Evolutionary conservation across 2,113 vertebrate species (phyloP), one percentile per base, ranked within the genome.

Genomic region (Albula goreensis): DNA sequence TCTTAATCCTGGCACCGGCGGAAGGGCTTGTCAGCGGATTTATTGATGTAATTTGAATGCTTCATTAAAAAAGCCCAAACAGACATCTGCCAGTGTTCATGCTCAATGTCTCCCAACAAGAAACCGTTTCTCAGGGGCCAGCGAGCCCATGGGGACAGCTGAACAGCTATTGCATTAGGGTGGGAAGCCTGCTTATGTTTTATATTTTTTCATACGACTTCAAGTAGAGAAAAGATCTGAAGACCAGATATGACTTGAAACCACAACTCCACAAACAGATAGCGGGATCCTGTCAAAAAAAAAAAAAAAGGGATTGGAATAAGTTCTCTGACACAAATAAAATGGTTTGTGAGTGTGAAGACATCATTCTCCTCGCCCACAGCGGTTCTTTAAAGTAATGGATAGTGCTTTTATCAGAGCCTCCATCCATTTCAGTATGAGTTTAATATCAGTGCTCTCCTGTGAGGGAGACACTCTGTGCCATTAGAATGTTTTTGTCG

Each of bases 21-120:
- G 48, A 31, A 49, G 79, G 10, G 25, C 5, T 19, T 66, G 57
- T 66, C 80, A 86, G 48, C 22, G 31, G 31, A 51, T 31, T 85
- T 52, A 80, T 81, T 86, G 82, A 82, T 81, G 50, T 53, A 82
- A 41, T 41, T 86, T 52, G 85, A 86, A 60, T 50, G 48, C 57
- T 86, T 31, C 80, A 82, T 86, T 86, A 86, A 70, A 85, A 82
- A 51, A 31, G 31, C 31, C 22, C 19, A 81, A 56, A 51, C 53
- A 19, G 25, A 66, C 80, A 81, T 86, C 85, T 78, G 81, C 81
- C 83, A 51, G 31, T 2, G 63, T 11, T 83, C 77, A 22, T n/a
- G n/a, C 10, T 48, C 5, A 25, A 50, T 17, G 15, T 22, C 49
- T 31, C 78, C 22, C 78, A 60, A 53, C 57, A 60, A 13, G n/a